Evolutionary conservation across 2,888 invertebrate species (phyloP).

Genomic region (Polylopha cassiicola): DNA sequence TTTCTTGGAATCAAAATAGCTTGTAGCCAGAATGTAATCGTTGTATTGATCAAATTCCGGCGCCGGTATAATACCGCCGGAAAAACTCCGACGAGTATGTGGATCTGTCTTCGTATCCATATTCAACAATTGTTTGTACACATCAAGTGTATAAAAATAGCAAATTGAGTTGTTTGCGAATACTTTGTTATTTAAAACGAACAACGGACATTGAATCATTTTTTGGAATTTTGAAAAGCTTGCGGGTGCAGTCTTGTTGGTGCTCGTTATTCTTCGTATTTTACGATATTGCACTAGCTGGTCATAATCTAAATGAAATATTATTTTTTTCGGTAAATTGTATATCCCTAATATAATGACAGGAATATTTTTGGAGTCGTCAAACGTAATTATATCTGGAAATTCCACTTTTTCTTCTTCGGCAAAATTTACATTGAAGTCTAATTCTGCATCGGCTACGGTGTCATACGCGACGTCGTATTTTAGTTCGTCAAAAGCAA

Average conservation of each 20-base stretch:
- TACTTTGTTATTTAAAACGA: slow-evolving; percentile 36
- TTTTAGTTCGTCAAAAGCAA: slow-evolving; percentile 38
- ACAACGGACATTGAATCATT: slow-evolving; percentile 39
- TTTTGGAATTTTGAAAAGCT: slow-evolving; percentile 40
- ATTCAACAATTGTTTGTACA: slow-evolving; percentile 38
- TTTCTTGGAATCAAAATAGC: slow-evolving; percentile 41
- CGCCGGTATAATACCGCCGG: slow-evolving; percentile 37
- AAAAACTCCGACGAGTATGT: slow-evolving; percentile 36
- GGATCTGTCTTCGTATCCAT: slow-evolving; percentile 35
- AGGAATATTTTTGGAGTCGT: slow-evolving; percentile 44
- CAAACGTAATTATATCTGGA: slow-evolving; percentile 41
- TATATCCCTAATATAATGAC: slow-evolving; percentile 36
- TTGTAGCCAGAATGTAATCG: slow-evolving; percentile 43
- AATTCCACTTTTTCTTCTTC: slow-evolving; percentile 40
- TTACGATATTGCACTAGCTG: too few species aligned
- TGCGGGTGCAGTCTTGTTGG: slow-evolving; percentile 28
- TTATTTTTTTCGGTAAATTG: slow-evolving; percentile 38
- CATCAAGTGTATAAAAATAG: slow-evolving; percentile 43
- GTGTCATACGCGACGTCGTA: slow-evolving; percentile 30
- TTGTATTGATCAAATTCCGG: slow-evolving; percentile 44
- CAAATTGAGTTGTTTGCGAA: slow-evolving; percentile 41
- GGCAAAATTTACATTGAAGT: slow-evolving; percentile 33
- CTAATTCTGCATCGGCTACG: slow-evolving; percentile 30
- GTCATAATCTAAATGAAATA: slow-evolving; percentile 28
- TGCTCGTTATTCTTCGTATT: too few species aligned